Conservation (phyloP, 2,113 vertebrate genomes). For the Hipposideros armiger region DNA sequence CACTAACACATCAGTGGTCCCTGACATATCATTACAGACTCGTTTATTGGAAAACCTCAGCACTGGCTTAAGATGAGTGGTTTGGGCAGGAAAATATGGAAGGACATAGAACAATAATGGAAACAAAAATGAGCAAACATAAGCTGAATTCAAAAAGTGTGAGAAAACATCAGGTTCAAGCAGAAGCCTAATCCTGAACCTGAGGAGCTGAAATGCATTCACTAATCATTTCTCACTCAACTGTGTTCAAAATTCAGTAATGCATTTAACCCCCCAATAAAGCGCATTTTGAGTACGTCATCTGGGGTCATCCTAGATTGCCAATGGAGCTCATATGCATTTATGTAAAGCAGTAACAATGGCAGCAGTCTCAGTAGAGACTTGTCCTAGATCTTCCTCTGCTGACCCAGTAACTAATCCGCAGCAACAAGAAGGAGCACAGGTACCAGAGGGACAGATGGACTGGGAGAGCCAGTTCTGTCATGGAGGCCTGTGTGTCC, state of each 20-base stretch:
- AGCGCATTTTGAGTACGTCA: neutral
- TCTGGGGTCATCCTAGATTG: neutral
- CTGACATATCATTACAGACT: neutral
- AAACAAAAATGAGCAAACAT: neutral
- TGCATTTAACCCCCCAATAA: neutral
- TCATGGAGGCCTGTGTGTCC: neutral
- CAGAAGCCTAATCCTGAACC: neutral
- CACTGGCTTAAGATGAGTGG: neutral
- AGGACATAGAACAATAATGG: neutral
- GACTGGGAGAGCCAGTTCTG: neutral
- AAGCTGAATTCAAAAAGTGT: neutral
- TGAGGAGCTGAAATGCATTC: neutral
- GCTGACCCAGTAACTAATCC: slow-evolving; percentile 16
- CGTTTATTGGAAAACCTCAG: neutral
- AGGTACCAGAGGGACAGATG: neutral
- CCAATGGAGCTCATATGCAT: neutral
- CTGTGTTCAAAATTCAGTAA: slow-evolving; percentile 2
- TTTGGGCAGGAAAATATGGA: neutral
- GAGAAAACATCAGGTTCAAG: neutral
- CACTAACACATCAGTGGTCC: neutral
- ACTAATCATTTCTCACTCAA: neutral
- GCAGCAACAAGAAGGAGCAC: neutral
- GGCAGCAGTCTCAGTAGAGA: neutral
- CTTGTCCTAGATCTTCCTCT: slow-evolving; percentile 54
- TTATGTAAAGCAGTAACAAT: neutral